Evolutionary conservation across 2,113 vertebrate genomes (phyloP).

Genomic region (Corythornis vintsioides): DNA sequence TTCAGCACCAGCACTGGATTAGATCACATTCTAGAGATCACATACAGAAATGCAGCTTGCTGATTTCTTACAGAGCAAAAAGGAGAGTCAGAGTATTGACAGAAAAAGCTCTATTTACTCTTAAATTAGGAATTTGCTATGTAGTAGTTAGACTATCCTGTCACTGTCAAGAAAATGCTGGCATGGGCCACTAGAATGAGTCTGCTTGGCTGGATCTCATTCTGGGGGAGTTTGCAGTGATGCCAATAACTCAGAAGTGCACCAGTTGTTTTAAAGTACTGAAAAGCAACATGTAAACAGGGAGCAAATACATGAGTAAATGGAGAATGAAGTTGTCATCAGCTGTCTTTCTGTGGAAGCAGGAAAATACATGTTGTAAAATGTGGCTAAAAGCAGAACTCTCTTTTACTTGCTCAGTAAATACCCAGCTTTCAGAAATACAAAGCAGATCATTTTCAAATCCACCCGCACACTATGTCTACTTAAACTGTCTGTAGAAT

Average conservation of each 20-base stretch:
- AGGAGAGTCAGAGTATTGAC: not conserved
- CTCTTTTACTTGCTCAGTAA: not conserved
- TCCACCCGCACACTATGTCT: not conserved
- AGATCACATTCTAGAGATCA: not conserved
- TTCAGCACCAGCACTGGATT: not conserved
- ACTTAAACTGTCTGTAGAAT: not conserved
- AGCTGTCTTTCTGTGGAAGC: not conserved
- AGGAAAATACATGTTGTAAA: not conserved
- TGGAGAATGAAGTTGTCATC: slow-evolving; percentile 25
- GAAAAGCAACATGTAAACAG: slow-evolving; percentile 11
- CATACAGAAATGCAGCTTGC: not conserved
- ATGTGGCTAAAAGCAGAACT: not conserved
- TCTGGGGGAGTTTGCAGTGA: not conserved
- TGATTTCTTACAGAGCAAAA: not conserved
- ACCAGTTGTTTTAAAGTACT: not conserved
- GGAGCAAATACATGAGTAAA: not conserved
- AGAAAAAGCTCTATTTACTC: not conserved
- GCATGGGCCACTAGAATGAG: not conserved
- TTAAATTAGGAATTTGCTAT: not conserved
- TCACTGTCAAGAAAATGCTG: not conserved
- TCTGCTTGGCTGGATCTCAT: slow-evolving; percentile 2
- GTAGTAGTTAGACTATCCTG: not conserved
- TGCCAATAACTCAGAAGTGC: not conserved
- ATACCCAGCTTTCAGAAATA: not conserved
- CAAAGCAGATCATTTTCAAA: not conserved